These are phyloP conservation scores for Dicycla oo DNA, from an alignment of 2,888 invertebrate species.

Conservation along the genomic window DNA sequence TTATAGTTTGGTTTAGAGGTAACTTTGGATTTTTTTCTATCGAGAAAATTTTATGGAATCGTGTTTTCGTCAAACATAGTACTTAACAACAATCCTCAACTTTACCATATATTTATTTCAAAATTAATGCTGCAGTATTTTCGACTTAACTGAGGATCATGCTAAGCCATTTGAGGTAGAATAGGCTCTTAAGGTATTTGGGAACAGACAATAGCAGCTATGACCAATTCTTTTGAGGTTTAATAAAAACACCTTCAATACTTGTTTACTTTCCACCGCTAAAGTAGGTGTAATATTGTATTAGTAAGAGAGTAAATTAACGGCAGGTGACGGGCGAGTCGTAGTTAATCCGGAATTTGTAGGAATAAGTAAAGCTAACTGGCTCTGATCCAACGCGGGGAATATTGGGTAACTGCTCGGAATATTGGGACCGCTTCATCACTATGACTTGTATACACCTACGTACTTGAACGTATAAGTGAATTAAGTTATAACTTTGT, in stretches of 20 bases:
- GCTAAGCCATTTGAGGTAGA: too few relatives aligned
- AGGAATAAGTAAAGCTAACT: conserved; percentile 78
- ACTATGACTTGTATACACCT: conserved; percentile 52
- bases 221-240: neutral
- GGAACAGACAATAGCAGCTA: neutral
- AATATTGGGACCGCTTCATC: conserved; percentile 72
- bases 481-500: conserved; percentile 39
- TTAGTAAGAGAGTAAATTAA: conserved; percentile 56
- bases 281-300: conserved; percentile 45
- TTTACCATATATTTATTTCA: too few relatives aligned
- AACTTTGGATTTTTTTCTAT: too few relatives aligned
- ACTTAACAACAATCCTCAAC: too few relatives aligned
- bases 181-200: neutral
- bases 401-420: conserved; percentile 69
- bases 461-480: conserved; percentile 35
- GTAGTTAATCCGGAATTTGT: conserved; percentile 71
- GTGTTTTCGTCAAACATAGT: too few relatives aligned
- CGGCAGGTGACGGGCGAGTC: conserved; percentile 62
- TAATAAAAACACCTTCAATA: conserved; percentile 1
- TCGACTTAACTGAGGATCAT: too few relatives aligned
- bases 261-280: conserved; percentile 5
- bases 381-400: conserved; percentile 71
- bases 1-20: too few relatives aligned
- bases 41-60: too few relatives aligned
- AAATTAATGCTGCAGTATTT: too few relatives aligned